phyloP scores from a whole-genome alignment of 2,888 invertebrate species.

The Polia nebulosa region DNA sequence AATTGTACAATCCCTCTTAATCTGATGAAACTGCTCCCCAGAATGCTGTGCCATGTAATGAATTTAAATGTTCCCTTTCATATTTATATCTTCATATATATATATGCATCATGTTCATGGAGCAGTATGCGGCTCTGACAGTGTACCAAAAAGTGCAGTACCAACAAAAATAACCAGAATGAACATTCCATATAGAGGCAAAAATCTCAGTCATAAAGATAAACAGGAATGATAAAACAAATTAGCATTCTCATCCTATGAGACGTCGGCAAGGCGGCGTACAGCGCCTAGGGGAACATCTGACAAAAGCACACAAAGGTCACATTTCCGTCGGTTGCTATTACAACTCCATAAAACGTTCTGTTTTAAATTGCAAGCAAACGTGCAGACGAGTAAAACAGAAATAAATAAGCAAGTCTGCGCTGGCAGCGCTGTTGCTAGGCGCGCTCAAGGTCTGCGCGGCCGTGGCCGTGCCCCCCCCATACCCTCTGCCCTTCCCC shows the following conservation, averaged over 20 bases:
- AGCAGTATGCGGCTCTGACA: slow-evolving; percentile 29
- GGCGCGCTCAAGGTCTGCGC: slow-evolving; percentile 87
- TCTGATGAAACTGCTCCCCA: slow-evolving; percentile 59
- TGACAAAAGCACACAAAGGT: slow-evolving; percentile 71
- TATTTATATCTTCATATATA: slow-evolving; percentile 42
- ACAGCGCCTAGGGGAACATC: slow-evolving; percentile 63
- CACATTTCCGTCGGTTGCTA: slow-evolving; percentile 73
- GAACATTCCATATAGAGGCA: slow-evolving; percentile 46
- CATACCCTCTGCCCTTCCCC: slow-evolving; percentile 66
- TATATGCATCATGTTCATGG: slow-evolving; percentile 4
- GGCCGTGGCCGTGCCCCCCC: slow-evolving; percentile 84
- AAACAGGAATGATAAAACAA: slow-evolving; percentile 65
- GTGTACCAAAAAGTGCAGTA: slow-evolving; percentile 41
- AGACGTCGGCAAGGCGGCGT: slow-evolving; percentile 23
- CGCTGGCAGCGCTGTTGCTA: slow-evolving; percentile 86
- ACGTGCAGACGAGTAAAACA: slow-evolving; percentile 85
- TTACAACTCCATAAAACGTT: slow-evolving; percentile 83
- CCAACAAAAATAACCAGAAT: slow-evolving; percentile 41
- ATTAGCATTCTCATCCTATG: slow-evolving; percentile 64
- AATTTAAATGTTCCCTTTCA: slow-evolving; percentile 55
- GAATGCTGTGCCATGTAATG: slow-evolving; percentile 49
- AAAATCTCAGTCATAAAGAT: slow-evolving; percentile 69
- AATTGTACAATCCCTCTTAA: slow-evolving; percentile 63
- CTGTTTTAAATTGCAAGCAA: slow-evolving; percentile 83
- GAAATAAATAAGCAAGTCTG: slow-evolving; percentile 84